Evolutionary conservation across 2,797 vertebrate species (phyloP).

Genomic region (Taeniopygia guttata): DNA sequence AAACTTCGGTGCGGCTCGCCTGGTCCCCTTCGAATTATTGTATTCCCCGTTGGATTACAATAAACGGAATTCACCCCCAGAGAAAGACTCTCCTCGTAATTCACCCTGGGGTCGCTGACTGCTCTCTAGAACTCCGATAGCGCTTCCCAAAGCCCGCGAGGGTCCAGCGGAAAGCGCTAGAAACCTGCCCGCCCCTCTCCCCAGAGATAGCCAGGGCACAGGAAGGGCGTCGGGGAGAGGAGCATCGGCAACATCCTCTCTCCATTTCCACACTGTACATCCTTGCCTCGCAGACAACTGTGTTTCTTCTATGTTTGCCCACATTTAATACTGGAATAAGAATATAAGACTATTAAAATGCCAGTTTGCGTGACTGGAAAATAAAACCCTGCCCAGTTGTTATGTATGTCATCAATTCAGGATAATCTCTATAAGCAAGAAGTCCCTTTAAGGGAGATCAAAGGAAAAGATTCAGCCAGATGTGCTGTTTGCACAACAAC

Average conservation of each 20-base stretch:
- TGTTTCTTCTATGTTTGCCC: background rate
- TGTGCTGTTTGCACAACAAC: slow-evolving; percentile 13
- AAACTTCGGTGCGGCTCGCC: no score
- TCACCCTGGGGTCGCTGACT: no score
- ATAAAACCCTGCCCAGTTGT: background rate
- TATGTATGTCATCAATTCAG: background rate
- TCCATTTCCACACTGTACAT: background rate
- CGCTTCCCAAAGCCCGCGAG: no score
- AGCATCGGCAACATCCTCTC: background rate
- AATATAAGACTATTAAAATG: background rate
- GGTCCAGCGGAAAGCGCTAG: no score
- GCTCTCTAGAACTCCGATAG: no score
- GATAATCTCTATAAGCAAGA: background rate
- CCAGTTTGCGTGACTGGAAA: background rate
- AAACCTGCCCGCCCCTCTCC: no score
- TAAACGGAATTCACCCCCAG: no score
- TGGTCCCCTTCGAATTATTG: no score
- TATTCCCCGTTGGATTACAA: no score
- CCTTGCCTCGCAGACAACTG: background rate
- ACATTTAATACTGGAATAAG: background rate
- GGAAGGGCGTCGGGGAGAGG: no score
- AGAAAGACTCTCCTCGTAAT: no score
- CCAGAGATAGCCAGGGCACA: no score
- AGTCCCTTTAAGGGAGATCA: background rate
- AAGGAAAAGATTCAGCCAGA: background rate